Base-by-base conservation (phyloP, 2,888 invertebrate species). In the Protodeltote pygarga region DNA sequence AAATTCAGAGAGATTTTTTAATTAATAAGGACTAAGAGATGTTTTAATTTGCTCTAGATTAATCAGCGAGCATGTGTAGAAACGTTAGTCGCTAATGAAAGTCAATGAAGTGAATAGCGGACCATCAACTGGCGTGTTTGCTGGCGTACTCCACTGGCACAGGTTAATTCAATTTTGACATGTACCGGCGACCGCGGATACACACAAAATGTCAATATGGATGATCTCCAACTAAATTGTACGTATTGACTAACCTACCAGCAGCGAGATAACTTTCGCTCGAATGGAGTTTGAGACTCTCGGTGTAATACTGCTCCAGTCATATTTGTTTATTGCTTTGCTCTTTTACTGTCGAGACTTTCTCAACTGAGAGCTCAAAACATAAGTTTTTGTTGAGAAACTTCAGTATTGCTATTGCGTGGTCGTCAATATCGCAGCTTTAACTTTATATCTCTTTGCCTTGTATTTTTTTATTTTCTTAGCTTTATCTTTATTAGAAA, bases 141-240 rank as follows among this genome's bases (percentile, higher is more conserved):
- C 58, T 51, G 54, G 63, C 27, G 41, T 34, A 21, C 54, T 44
- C 52, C 6, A 33, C 46, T 47, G 48, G 42, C 53, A 31, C 39
- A 73, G 75, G 81, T 79, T 85, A 84, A 85, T 84, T 83, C 80
- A 80, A 85, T 83, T 80, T 76, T 74, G 76, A 75, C 79, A 77
- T 73, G 70, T 72, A 68, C 70, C 63, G 50, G 60, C 68, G 49
- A 45, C 49, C 46, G 23, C 52, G 40, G 11, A 35, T 17, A 9
- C 16, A 38, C 15, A 39, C 14, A 27, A 42, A 49, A 41, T 35
- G 48, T 63, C 46, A 52, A 46, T 57, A 51, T 32, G 31, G 24
- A 51, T 47, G 49, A 65, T 48, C 40, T 32, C 24, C 32, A 38
- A 50, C 47, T 38, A 44, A 65, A 65, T 53, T 52, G 13, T 29